Evolutionary conservation across 1,140 invertebrate genomes (phyloP), one percentile per base, ranked within the genome.

Genomic region (Platyscapa corneri): DNA sequence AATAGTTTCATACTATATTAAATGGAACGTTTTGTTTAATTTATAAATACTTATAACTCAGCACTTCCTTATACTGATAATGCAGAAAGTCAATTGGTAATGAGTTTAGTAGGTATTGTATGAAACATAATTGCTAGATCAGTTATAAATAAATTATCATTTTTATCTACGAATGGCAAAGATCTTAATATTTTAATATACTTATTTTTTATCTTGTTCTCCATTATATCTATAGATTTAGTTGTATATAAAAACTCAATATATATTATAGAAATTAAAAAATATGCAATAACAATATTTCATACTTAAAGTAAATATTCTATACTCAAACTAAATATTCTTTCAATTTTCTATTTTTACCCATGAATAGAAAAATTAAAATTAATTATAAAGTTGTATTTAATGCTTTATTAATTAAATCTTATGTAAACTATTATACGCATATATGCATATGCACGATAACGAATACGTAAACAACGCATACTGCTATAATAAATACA

Each of bases 31-130:
- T 94, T n/a, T 34, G 83, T 86, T 6, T 92, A 91, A 46, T 94
- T 93, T 46, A 86, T 93, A 82, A 90, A 90, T 30, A 90, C 89
- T 79, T 92, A 93, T 75, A 89, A 87, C 67, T 80, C 83, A 12
- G 87, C 83, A 37, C 87, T 92, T 12, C 92, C 92, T 0, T 84
- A 89, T 14, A 89, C 89, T 20, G 89, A 88, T 56, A 90, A 90
- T 8, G 88, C 91, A 30, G 92, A 92, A 49, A 91, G 88, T 79
- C 90, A 93, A 86, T 94, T 94, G 74, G 88, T 93, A 49, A 90
- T 91, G 86, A 90, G 92, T 16, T 77, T 94, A 42, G 86, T 91
- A 56, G 93, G 93, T 34, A 92, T 91, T 32, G 88, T 93, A 10
- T 90, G 91, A 20, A 94, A 94, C 85, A 89, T 94, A 83, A 91